Conservation (phyloP, 2,113 vertebrate genomes). For the Oryctolagus cuniculus region mOryCun1.1 NC_091433.1:24026501-24027000, state of each 20-base stretch:
- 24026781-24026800: not conserved
- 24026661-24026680: not conserved
- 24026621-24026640: not conserved
- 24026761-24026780: not conserved
- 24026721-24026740: no score
- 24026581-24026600: conserved; percentile 49
- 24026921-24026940: no score
- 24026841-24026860: not conserved
- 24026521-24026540: conserved; percentile 59
- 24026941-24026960: no score
- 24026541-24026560: not conserved
- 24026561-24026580: conserved; percentile 17
- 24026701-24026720: no score
- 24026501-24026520: not conserved
- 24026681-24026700: not conserved
- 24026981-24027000: no score
- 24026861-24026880: not conserved
- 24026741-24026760: not conserved
- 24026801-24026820: not conserved
- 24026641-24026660: not conserved
- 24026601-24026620: conserved; percentile 41
- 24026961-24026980: no score
- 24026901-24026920: no score
- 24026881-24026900: not conserved
- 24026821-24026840: not conserved